Percentiles rank a stretch among this genome's conserved stretches.
Conservation (phyloP, 2,888 invertebrate genomes). For the Eumerus sabulonum region DNA sequence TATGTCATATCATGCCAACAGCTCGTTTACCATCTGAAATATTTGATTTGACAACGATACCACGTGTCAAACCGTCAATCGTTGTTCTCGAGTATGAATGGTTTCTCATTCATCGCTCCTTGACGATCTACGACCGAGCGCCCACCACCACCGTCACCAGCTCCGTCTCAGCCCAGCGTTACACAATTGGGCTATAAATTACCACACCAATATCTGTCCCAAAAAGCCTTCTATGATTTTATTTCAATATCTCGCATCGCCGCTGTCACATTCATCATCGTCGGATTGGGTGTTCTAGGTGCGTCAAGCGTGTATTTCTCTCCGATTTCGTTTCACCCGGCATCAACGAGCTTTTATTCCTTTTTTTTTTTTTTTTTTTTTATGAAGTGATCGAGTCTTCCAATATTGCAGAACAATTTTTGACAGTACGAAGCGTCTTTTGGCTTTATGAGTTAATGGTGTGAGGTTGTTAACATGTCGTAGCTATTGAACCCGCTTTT, state of each 20-base stretch:
- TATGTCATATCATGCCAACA: too few species aligned
- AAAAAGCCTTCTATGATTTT: conserved; percentile 52
- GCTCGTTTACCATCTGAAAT: too few species aligned
- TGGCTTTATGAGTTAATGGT: conserved; percentile 60
- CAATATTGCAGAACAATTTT: conserved; percentile 47
- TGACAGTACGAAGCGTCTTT: conserved; percentile 31
- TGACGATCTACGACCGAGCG: neutral
- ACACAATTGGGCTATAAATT: conserved; percentile 52
- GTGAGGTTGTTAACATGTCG: conserved; percentile 66
- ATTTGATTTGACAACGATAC: too few species aligned
- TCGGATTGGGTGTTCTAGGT: conserved; percentile 46
- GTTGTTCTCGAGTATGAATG: conserved; percentile 4
- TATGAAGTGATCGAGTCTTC: conserved; percentile 57
- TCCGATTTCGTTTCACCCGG: conserved; percentile 22
- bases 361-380: neutral
- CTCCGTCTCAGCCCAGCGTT: conserved; percentile 5
- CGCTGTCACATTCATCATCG: neutral
- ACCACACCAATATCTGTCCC: conserved; percentile 50
- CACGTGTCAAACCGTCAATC: too few species aligned
- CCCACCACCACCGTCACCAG: conserved; percentile 17
- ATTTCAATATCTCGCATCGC: conserved; percentile 27
- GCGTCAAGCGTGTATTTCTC: conserved; percentile 47
- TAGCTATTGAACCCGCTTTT: conserved; percentile 41
- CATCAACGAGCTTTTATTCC: conserved; percentile 51
- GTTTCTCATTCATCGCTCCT: too few species aligned